phyloP scores from a whole-genome alignment of 2,113 vertebrate genomes.

The Paratilapia polleni region DNA sequence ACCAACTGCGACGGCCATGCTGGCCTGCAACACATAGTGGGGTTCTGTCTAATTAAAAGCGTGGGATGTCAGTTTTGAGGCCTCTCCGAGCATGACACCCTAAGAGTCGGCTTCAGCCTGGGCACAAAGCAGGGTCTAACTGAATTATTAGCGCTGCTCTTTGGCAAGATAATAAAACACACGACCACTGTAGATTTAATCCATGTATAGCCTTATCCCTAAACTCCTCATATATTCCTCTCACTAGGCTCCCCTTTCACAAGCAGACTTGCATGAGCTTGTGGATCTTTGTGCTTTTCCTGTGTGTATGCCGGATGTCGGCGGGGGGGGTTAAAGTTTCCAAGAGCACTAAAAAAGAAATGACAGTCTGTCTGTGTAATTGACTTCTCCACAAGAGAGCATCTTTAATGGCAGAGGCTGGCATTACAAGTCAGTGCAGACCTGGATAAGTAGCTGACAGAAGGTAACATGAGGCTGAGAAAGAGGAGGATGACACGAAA shows the following conservation, averaged over 20 bases:
- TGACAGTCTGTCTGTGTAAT: constrained; percentile 54
- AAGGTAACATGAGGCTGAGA: constrained; percentile 42
- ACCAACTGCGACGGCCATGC: constrained; percentile 25
- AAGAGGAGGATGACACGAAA: constrained; percentile 9
- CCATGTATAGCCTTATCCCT: constrained; percentile 17
- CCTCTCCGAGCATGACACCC: constrained; percentile 19
- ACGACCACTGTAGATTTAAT: constrained; percentile 30
- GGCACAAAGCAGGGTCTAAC: constrained; percentile 9
- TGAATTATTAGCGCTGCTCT: constrained; percentile 60
- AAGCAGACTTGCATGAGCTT: background rate
- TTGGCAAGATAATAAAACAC: constrained; percentile 45
- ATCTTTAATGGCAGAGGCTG: constrained; percentile 56
- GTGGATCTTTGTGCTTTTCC: background rate
- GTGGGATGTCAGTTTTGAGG: constrained; percentile 48
- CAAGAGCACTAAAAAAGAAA: constrained; percentile 40
- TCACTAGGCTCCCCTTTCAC: background rate
- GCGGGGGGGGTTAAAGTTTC: constrained; percentile 15
- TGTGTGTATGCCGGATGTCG: background rate
- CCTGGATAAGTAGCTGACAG: constrained; percentile 49
- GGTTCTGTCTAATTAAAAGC: constrained; percentile 68
- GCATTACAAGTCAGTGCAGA: constrained; percentile 43
- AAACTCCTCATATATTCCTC: constrained; percentile 9
- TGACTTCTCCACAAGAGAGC: constrained; percentile 66
- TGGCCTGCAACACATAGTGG: constrained; percentile 25
- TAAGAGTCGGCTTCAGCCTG: constrained; percentile 8